Conservation (phyloP, 2,888 invertebrate genomes). For the Caenorhabditis sp. region DNA sequence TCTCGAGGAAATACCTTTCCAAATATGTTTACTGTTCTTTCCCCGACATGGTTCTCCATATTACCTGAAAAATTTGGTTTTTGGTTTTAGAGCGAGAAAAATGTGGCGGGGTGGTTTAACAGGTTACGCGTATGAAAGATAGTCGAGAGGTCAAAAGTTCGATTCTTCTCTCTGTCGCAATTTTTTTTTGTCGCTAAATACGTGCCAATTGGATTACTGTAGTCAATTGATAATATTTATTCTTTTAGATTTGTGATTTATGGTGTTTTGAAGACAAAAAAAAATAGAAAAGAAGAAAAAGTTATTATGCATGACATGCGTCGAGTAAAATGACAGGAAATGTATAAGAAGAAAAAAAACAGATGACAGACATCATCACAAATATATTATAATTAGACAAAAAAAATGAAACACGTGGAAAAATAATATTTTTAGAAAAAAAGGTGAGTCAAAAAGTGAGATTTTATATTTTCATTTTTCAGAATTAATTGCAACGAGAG, state of each 20-base stretch:
- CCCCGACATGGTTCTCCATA: conserved; percentile 61
- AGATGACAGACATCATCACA: conserved; percentile 12
- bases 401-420: conserved; percentile 2
- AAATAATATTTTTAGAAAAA: neutral
- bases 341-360: neutral
- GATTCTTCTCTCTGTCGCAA: too few species aligned
- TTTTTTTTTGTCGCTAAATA: too few species aligned
- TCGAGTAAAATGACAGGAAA: too few species aligned
- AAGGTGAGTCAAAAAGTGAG: neutral
- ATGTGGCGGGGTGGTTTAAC: neutral
- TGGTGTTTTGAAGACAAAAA: neutral
- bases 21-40: conserved; percentile 57
- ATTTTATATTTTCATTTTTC: too few species aligned
- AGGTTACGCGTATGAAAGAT: neutral
- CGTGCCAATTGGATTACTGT: too few species aligned
- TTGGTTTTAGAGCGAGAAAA: neutral
- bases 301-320: too few species aligned
- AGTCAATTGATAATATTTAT: too few species aligned
- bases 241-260: too few species aligned
- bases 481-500: too few species aligned
- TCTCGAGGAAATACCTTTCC: conserved; percentile 80
- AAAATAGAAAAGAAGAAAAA: neutral
- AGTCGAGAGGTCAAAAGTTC: too few species aligned
- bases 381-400: neutral
- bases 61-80: conserved; percentile 17